Evolutionary conservation across 2,888 invertebrate species (phyloP).

Genomic region (Amblyjoppa proteus): DNA sequence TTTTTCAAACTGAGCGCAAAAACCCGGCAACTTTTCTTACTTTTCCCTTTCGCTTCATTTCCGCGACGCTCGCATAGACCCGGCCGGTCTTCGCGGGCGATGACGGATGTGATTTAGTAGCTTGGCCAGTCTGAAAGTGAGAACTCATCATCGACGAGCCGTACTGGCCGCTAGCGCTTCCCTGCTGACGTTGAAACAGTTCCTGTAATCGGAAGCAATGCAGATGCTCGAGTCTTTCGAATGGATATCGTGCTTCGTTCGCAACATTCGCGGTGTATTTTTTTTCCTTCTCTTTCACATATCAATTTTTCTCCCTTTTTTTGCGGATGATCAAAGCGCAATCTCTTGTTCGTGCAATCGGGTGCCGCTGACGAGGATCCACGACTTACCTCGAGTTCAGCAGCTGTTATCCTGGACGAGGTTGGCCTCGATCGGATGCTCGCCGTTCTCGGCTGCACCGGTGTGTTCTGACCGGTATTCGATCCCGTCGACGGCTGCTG

Average conservation of each 20-base stretch:
- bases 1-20: slow-evolving; percentile 48
- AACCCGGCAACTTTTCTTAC: slow-evolving; percentile 82
- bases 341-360: slow-evolving; percentile 60
- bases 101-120: slow-evolving; percentile 88
- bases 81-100: slow-evolving; percentile 89
- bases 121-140: slow-evolving; percentile 88
- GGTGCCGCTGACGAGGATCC: slow-evolving; percentile 28
- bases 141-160: slow-evolving; percentile 89
- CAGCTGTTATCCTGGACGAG: slow-evolving; percentile 95
- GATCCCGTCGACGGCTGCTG: slow-evolving; percentile 86
- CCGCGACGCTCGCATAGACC: slow-evolving; percentile 97
- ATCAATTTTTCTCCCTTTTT: slow-evolving; percentile 48
- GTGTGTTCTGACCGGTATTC: slow-evolving; percentile 86
- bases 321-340: slow-evolving; percentile 65
- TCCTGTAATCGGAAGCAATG: slow-evolving; percentile 86
- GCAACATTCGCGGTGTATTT: slow-evolving; percentile 57
- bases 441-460: slow-evolving; percentile 91
- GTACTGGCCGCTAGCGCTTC: slow-evolving; percentile 86
- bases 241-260: slow-evolving; percentile 67
- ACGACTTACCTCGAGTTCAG: slow-evolving; percentile 90
- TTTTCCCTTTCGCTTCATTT: slow-evolving; percentile 96
- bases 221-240: slow-evolving; percentile 72
- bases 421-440: slow-evolving; percentile 96
- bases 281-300: slow-evolving; percentile 18
- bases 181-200: slow-evolving; percentile 95